A percentile compares a stretch with the other conserved stretches of the same genome.
Evolutionary conservation across 2,797 vertebrate genomes (phyloP).

Genomic region (Melopsittacus undulatus): DNA sequence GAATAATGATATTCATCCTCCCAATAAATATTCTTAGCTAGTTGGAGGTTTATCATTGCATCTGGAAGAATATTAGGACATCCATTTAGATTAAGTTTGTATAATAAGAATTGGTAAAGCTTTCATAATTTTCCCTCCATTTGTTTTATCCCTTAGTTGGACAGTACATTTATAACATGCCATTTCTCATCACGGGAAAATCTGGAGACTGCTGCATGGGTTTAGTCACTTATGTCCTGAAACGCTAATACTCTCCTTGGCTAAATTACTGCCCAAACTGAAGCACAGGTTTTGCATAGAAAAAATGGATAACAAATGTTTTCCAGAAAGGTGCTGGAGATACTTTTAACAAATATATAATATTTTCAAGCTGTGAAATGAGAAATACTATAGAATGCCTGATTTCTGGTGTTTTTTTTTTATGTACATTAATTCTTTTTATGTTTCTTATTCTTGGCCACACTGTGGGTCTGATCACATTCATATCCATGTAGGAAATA

Average conservation of each 20-base stretch:
- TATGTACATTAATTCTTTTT: background rate
- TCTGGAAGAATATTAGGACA: slow-evolving; percentile 62
- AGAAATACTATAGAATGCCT: background rate
- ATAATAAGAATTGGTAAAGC: slow-evolving; percentile 53
- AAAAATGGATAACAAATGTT: background rate
- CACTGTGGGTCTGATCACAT: background rate
- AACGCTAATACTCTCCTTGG: background rate
- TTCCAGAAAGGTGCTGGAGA: background rate
- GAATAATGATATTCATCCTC: slow-evolving; percentile 69
- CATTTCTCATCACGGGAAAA: slow-evolving; percentile 19
- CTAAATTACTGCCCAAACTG: slow-evolving; percentile 29
- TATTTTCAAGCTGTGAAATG: background rate
- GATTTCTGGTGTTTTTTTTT: background rate
- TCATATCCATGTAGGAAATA: background rate
- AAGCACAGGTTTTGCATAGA: background rate
- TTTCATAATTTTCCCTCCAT: slow-evolving; percentile 50
- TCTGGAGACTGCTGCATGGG: background rate
- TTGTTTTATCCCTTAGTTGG: slow-evolving; percentile 48
- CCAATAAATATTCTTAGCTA: slow-evolving; percentile 70
- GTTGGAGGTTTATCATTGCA: slow-evolving; percentile 62
- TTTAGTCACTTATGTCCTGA: slow-evolving; percentile 15
- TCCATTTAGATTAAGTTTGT: slow-evolving; percentile 67
- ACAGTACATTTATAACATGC: slow-evolving; percentile 7
- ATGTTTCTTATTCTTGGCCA: background rate
- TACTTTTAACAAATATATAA: background rate